A percentile compares a stretch with the other conserved stretches of the same genome.
Evolutionary conservation across 2,113 vertebrate genomes (phyloP).

Genomic region (Platichthys flesus): DNA sequence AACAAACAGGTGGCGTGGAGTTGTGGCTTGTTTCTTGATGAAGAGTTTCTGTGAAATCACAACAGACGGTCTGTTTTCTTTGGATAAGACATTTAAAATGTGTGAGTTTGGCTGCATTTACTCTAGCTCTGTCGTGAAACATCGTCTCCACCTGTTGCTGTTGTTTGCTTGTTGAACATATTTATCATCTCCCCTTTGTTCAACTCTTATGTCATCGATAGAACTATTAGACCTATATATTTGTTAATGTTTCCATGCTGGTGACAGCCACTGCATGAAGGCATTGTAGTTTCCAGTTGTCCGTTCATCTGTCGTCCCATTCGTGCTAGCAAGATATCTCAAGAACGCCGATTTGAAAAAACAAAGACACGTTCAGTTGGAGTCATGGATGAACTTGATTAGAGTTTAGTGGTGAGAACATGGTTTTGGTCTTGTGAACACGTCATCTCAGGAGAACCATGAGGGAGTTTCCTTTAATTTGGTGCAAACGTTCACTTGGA

Average conservation of each 20-base stretch:
- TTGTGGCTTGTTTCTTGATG: slow-evolving; percentile 2
- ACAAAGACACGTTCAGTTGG: too few species aligned
- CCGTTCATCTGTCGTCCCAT: too few species aligned
- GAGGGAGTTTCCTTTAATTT: too few species aligned
- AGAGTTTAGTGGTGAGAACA: too few species aligned
- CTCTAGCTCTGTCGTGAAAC: neutral
- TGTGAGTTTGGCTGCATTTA: neutral
- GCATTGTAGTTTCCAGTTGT: too few species aligned
- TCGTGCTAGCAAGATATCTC: too few species aligned
- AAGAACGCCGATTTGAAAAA: too few species aligned
- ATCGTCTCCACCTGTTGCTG: neutral
- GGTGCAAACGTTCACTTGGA: too few species aligned
- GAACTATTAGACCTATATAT: neutral
- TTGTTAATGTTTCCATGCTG: neutral
- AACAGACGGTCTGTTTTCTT: neutral
- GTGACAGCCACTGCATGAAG: too few species aligned
- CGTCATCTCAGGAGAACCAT: too few species aligned
- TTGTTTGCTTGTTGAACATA: neutral
- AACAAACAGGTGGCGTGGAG: neutral
- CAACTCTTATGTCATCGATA: neutral
- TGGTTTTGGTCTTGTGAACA: too few species aligned
- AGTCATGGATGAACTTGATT: too few species aligned
- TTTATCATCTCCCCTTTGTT: neutral
- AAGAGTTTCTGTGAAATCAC: slow-evolving; percentile 9
- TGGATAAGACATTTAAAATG: neutral